phyloP scores from a whole-genome alignment of 2,113 vertebrate species.

The Passerina amoena region DNA sequence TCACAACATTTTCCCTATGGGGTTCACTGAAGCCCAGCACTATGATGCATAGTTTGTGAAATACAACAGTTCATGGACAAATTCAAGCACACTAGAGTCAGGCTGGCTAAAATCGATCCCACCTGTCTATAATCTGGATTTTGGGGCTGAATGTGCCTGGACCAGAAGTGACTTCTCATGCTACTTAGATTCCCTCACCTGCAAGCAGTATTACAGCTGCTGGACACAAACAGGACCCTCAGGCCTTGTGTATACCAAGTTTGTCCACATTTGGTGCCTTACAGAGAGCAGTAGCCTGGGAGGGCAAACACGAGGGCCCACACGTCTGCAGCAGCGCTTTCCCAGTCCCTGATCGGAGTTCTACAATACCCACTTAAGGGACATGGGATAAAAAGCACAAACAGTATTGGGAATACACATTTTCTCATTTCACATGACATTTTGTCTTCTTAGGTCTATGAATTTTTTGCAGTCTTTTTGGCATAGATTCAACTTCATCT shows the following conservation, averaged over 20 bases:
- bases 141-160: background rate
- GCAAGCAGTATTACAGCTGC: background rate
- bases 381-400: background rate
- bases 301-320: background rate
- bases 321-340: background rate
- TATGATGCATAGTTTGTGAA: background rate
- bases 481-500: background rate
- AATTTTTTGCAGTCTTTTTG: background rate
- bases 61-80: background rate
- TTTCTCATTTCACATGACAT: background rate
- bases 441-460: background rate
- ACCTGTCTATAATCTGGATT: background rate
- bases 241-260: background rate
- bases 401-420: background rate
- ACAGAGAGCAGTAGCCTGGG: background rate
- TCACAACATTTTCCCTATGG: background rate
- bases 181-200: background rate
- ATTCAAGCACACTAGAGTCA: background rate
- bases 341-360: background rate
- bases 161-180: background rate
- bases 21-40: background rate
- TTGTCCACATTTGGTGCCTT: background rate
- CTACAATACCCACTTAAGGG: background rate
- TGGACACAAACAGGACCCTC: background rate
- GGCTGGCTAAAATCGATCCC: rapidly evolving